phyloP scores from a whole-genome alignment of 2,888 invertebrate species.

The Drosophila algonquin region DNA sequence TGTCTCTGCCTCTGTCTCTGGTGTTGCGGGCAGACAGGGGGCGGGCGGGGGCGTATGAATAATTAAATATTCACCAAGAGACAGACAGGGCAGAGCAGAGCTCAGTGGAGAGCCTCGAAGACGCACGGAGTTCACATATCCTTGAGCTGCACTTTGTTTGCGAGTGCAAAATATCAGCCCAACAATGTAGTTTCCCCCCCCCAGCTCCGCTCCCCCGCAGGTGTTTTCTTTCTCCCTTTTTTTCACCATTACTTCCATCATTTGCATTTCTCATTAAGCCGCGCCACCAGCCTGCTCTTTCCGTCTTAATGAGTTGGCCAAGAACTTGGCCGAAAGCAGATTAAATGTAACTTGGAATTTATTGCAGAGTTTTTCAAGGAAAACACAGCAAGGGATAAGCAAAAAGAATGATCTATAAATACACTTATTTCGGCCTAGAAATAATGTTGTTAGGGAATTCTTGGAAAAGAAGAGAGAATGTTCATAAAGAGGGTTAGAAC shows the following conservation, averaged over 20 bases:
- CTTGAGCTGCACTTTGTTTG: slow-evolving; percentile 70
- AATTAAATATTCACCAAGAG: slow-evolving; percentile 67
- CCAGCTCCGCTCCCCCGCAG: slow-evolving; percentile 32
- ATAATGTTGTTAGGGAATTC: not conserved
- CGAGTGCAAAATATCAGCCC: slow-evolving; percentile 46
- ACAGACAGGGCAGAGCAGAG: slow-evolving; percentile 17
- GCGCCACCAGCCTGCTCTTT: not conserved
- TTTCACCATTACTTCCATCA: slow-evolving; percentile 64
- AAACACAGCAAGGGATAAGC: no score
- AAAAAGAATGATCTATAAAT: not conserved
- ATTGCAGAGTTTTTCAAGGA: not conserved
- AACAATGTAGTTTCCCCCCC: slow-evolving; percentile 60
- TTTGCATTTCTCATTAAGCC: slow-evolving; percentile 70
- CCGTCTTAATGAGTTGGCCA: slow-evolving; percentile 19
- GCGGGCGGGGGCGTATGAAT: slow-evolving; percentile 65
- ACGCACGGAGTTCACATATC: slow-evolving; percentile 33
- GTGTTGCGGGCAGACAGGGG: slow-evolving; percentile 64
- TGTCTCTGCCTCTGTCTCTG: not conserved
- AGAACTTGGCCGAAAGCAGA: slow-evolving; percentile 5
- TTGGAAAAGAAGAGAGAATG: no score
- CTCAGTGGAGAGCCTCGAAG: slow-evolving; percentile 11
- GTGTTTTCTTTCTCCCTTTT: slow-evolving; percentile 4
- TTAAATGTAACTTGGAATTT: not conserved
- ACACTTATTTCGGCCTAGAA: not conserved
- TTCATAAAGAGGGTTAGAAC: no score